Evolutionary conservation across 2,888 invertebrate genomes (phyloP).

Genomic region (Halictus quadricinctus): DNA sequence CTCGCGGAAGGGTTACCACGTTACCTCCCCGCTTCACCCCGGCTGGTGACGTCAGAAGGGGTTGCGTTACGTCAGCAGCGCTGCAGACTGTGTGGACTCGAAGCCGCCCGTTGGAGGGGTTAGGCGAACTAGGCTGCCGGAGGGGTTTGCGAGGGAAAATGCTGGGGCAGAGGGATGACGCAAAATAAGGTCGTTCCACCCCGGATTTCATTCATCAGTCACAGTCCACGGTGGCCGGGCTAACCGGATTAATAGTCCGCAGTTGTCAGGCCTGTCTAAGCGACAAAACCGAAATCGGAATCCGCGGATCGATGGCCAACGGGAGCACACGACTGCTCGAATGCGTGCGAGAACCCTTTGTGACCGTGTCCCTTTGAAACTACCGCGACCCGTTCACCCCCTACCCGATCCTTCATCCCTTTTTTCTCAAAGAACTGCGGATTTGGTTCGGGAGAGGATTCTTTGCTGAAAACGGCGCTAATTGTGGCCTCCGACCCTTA

Average conservation of each 20-base stretch:
- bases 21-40: slow-evolving; percentile 43
- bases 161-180: slow-evolving; percentile 55
- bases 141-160: slow-evolving; percentile 40
- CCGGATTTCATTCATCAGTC: slow-evolving; percentile 77
- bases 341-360: slow-evolving; percentile 13
- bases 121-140: slow-evolving; percentile 1
- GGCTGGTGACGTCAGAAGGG: slow-evolving; percentile 73
- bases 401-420: background rate
- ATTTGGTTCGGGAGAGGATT: background rate
- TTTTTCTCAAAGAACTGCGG: background rate
- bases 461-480: background rate
- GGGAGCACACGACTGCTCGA: background rate
- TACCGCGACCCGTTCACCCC: background rate
- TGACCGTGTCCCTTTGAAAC: background rate
- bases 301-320: slow-evolving; percentile 28
- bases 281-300: slow-evolving; percentile 41
- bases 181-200: slow-evolving; percentile 76
- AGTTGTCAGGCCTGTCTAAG: slow-evolving; percentile 40
- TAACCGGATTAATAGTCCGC: slow-evolving; percentile 64
- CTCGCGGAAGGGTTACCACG: slow-evolving; percentile 61
- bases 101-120: slow-evolving; percentile 5
- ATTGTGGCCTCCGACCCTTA: background rate
- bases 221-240: slow-evolving; percentile 63
- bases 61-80: slow-evolving; percentile 74
- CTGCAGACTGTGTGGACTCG: slow-evolving; percentile 69